phyloP scores from a whole-genome alignment of 2,113 vertebrate genomes.

The Anthoscopus minutus region DNA sequence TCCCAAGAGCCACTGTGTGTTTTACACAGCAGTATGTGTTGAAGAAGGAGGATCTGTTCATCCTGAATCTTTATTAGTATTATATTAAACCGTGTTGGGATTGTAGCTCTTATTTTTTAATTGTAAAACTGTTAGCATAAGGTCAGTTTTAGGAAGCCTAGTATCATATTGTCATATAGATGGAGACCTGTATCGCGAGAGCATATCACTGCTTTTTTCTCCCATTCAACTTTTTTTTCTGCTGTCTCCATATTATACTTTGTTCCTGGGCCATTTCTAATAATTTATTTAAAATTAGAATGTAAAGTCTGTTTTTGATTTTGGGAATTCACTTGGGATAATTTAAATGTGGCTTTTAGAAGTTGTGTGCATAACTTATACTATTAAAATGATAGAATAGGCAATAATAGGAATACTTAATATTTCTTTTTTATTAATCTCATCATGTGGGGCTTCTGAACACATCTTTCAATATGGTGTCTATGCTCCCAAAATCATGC shows the following conservation, averaged over 20 bases:
- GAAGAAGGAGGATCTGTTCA: not conserved
- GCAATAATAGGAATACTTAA: not conserved
- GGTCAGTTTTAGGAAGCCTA: not conserved
- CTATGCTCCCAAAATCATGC: not conserved
- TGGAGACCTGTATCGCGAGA: not conserved
- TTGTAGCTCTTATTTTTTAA: not conserved
- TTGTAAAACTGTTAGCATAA: not conserved
- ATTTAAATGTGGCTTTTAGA: not conserved
- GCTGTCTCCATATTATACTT: not conserved
- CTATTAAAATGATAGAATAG: not conserved
- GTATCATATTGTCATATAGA: not conserved
- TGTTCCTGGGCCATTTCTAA: not conserved
- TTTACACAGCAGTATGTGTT: not conserved
- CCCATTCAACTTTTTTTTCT: not conserved
- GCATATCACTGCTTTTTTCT: not conserved
- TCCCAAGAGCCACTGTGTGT: not conserved
- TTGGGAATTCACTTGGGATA: not conserved
- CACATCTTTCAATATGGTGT: not conserved
- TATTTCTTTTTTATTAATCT: not conserved
- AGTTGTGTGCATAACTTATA: not conserved
- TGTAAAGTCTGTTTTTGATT: not conserved
- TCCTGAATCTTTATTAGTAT: not conserved
- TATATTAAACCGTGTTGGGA: accelerated
- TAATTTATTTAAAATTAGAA: not conserved
- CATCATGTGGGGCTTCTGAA: not conserved